Evolutionary conservation across 2,888 invertebrate genomes (phyloP).

Genomic region (Bibio marci): DNA sequence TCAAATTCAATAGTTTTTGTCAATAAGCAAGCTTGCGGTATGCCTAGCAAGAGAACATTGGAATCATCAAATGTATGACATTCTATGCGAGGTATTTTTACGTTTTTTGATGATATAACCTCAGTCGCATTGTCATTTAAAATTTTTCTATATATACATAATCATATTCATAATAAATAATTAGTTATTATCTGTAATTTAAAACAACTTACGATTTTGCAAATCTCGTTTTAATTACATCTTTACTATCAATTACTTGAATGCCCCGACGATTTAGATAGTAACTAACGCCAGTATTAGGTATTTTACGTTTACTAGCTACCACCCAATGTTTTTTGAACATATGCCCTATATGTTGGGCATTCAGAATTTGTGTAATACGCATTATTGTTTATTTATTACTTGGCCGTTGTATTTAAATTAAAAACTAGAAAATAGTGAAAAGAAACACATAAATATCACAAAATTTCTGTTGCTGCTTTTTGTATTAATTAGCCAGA

Average conservation of each 20-base stretch:
- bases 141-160: background rate
- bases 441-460: too few species aligned
- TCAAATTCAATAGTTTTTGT: conserved; percentile 55
- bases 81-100: too few species aligned
- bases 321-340: conserved; percentile 54
- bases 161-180: background rate
- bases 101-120: too few species aligned
- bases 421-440: too few species aligned
- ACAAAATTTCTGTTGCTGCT: too few species aligned
- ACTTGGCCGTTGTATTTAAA: too few species aligned
- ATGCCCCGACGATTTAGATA: conserved; percentile 39
- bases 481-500: too few species aligned
- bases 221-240: conserved; percentile 35
- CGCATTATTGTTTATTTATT: too few species aligned
- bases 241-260: conserved; percentile 40
- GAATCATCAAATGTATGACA: conserved; percentile 41
- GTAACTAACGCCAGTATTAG: conserved; percentile 36
- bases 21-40: conserved; percentile 61
- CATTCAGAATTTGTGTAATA: conserved; percentile 38
- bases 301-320: conserved; percentile 41
- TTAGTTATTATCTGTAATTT: too few species aligned
- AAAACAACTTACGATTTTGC: background rate
- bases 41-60: conserved; percentile 52
- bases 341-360: conserved; percentile 56
- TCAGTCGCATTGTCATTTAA: too few species aligned